Percentiles rank a stretch among this genome's conserved stretches.
Conservation (phyloP, 1,140 invertebrate genomes). For the Gryon sp. region DNA sequence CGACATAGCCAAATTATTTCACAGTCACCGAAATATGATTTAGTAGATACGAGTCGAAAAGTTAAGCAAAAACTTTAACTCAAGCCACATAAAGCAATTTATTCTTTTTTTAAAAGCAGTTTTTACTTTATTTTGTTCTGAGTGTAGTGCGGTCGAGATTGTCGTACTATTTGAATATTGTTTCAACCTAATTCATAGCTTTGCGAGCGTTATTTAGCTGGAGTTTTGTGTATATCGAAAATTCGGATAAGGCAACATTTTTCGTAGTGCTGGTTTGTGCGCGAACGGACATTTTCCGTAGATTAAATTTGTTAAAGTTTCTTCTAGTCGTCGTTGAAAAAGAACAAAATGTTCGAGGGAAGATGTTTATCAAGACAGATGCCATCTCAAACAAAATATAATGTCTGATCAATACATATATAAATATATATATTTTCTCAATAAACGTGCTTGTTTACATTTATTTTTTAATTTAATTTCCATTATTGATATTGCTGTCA, state of each 20-base stretch:
- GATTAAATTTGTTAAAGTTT: slow-evolving; percentile 19
- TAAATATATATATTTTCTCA: no score
- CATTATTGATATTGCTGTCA: no score
- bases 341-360: neutral
- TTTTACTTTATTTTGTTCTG: no score
- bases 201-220: neutral
- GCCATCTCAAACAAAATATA: slow-evolving; percentile 1
- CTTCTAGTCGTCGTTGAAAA: neutral
- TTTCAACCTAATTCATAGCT: slow-evolving; percentile 13
- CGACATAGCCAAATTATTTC: no score
- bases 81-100: no score
- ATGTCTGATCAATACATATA: neutral
- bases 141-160: neutral
- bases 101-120: no score
- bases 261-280: no score
- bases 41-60: no score
- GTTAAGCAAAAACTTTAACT: no score
- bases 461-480: neutral
- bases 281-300: slow-evolving; percentile 10
- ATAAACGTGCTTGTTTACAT: no score
- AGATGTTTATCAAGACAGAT: slow-evolving; percentile 2
- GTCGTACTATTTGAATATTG: slow-evolving; percentile 37
- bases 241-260: slow-evolving; percentile 10
- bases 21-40: no score
- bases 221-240: slow-evolving; percentile 18